Percentiles rank a stretch among this genome's conserved stretches.
phyloP scores from a whole-genome alignment of 2,113 vertebrate species.

The Mugil cephalus region DNA sequence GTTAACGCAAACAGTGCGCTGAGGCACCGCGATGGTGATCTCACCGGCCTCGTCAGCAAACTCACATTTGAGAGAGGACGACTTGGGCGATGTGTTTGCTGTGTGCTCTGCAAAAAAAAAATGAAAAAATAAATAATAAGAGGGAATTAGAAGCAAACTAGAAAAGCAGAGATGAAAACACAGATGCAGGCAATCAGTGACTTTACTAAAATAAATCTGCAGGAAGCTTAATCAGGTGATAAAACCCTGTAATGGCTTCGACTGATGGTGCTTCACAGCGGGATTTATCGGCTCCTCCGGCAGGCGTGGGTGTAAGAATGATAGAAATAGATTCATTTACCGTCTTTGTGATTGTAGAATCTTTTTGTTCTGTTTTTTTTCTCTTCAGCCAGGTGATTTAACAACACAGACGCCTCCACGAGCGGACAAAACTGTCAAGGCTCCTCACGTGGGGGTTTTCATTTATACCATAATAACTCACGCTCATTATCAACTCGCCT shows the following conservation, averaged over 20 bases:
- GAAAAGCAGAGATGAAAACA: background rate
- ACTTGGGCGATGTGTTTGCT: slow-evolving; percentile 85
- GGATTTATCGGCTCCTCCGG: background rate
- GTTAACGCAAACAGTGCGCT: slow-evolving; percentile 89
- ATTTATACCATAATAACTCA: too few relatives aligned
- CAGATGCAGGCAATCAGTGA: slow-evolving; percentile 7
- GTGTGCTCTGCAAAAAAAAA: slow-evolving; percentile 79
- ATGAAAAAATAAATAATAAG: background rate
- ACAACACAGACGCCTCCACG: background rate
- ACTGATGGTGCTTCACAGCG: background rate
- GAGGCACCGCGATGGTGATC: slow-evolving; percentile 74
- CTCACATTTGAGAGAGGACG: slow-evolving; percentile 86
- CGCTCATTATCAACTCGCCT: too few relatives aligned
- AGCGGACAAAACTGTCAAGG: background rate
- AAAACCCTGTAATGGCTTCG: slow-evolving; percentile 7
- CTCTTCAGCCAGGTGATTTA: slow-evolving; percentile 5
- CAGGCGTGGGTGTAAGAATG: background rate
- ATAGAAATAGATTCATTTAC: slow-evolving; percentile 7
- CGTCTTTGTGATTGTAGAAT: background rate
- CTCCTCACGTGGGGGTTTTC: slow-evolving; percentile 6
- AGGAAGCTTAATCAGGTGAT: background rate
- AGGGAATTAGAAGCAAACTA: background rate
- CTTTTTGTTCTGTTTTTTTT: slow-evolving; percentile 8
- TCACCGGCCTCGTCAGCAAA: slow-evolving; percentile 88
- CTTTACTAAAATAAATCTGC: slow-evolving; percentile 2